Evolutionary conservation across 2,888 invertebrate species (phyloP).

Genomic region (Eupithecia centaureata): DNA sequence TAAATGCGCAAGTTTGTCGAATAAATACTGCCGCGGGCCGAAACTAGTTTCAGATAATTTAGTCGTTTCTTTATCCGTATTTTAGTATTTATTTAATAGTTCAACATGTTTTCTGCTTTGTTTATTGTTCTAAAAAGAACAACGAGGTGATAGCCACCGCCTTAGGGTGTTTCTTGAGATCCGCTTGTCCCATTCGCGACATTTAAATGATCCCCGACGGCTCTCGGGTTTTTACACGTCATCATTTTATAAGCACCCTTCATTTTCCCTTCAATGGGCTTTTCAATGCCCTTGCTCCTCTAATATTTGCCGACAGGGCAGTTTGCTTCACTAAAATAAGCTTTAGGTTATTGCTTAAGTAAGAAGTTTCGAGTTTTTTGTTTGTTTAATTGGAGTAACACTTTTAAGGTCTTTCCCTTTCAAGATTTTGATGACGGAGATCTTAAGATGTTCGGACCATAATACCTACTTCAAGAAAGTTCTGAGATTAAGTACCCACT

Average conservation of each 20-base stretch:
- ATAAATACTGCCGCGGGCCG: too few relatives aligned
- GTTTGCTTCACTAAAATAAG: conserved; percentile 58
- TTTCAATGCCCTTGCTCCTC: conserved; percentile 53
- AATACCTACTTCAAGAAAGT: background rate
- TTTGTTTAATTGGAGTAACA: conserved; percentile 14
- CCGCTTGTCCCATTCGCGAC: conserved; percentile 64
- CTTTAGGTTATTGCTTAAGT: conserved; percentile 37
- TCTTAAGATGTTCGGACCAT: background rate
- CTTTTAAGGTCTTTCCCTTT: conserved; percentile 11
- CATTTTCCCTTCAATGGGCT: conserved; percentile 69
- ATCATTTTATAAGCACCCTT: conserved; percentile 76
- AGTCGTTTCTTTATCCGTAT: background rate
- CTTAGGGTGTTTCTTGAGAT: conserved; percentile 48
- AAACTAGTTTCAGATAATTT: too few relatives aligned
- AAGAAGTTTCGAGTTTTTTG: conserved; percentile 22
- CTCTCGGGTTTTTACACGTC: conserved; percentile 77
- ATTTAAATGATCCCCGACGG: conserved; percentile 75
- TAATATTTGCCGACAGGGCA: conserved; percentile 62
- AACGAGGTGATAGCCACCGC: background rate
- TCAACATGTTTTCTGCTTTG: background rate
- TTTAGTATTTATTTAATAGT: background rate
- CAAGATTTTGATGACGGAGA: background rate
- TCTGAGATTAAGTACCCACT: background rate
- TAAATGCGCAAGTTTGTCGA: too few relatives aligned
- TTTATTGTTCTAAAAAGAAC: background rate